Conservation (phyloP, 2,888 invertebrate species). For the Capitulum mitella region DNA sequence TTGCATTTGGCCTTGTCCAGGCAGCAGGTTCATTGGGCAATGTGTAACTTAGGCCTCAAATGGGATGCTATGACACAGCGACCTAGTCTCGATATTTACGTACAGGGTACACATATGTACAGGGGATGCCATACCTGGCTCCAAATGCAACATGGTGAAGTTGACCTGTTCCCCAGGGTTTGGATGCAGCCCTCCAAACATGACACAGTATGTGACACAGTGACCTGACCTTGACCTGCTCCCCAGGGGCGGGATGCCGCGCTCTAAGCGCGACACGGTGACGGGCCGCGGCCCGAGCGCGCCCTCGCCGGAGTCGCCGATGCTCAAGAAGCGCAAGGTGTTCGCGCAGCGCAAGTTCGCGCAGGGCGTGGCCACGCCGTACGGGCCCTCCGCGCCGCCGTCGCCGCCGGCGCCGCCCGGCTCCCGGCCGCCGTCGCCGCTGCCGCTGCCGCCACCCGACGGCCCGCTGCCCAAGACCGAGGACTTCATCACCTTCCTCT, state of each 20-base stretch:
- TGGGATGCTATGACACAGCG: too few species aligned
- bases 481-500: slow-evolving; percentile 76
- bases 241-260: not conserved
- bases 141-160: too few species aligned
- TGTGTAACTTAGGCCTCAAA: too few species aligned
- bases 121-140: too few species aligned
- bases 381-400: slow-evolving; percentile 34
- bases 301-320: not conserved
- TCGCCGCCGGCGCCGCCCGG: slow-evolving; percentile 34
- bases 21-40: too few species aligned
- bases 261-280: slow-evolving; percentile 15
- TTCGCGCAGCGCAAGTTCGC: slow-evolving; percentile 77
- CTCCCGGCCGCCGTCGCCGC: slow-evolving; percentile 27
- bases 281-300: not conserved
- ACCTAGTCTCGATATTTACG: too few species aligned
- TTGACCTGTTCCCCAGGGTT: too few species aligned
- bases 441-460: not conserved
- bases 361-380: slow-evolving; percentile 50
- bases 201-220: too few species aligned
- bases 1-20: too few species aligned
- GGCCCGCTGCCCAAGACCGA: slow-evolving; percentile 65
- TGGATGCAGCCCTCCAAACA: too few species aligned
- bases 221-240: too few species aligned
- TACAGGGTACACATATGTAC: too few species aligned
- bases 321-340: slow-evolving; percentile 10